These are phyloP conservation scores for Falco concolor DNA, from an alignment of 2,797 vertebrate genomes.

Conservation along the genomic window DNA sequence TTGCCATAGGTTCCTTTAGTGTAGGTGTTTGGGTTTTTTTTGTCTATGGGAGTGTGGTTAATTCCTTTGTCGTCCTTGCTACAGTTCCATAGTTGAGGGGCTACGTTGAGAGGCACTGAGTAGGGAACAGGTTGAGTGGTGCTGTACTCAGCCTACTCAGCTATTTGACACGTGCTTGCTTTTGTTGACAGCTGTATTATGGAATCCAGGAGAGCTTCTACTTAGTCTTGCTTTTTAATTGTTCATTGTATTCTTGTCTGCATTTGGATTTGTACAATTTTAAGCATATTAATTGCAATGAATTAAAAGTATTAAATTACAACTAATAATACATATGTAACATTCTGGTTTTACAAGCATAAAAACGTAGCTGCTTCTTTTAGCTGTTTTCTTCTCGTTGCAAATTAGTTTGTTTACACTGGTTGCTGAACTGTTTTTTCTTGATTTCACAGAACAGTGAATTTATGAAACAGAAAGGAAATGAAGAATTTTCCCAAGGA, in stretches of 20 bases:
- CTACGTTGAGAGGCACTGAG: background rate
- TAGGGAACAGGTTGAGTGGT: background rate
- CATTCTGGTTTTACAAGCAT: background rate
- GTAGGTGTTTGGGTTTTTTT: background rate
- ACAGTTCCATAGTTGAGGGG: background rate
- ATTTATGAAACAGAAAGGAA: conserved; percentile 83
- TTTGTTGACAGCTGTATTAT: background rate
- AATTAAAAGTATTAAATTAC: background rate
- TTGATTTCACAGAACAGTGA: conserved; percentile 82
- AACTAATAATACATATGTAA: background rate
- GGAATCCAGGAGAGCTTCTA: background rate
- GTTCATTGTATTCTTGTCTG: background rate
- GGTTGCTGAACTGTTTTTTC: background rate
- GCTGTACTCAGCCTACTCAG: background rate
- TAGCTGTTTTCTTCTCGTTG: background rate
- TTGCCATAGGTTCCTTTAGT: background rate
- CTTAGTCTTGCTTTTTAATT: background rate
- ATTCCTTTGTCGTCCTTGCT: background rate
- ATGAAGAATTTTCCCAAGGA: conserved; percentile 79
- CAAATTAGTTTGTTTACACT: background rate
- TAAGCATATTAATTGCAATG: background rate
- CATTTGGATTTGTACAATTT: background rate
- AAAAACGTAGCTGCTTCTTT: background rate
- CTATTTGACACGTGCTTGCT: background rate
- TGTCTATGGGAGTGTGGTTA: background rate